Conservation (phyloP, 2,113 vertebrate genomes). For the Tachysurus vachellii region DNA sequence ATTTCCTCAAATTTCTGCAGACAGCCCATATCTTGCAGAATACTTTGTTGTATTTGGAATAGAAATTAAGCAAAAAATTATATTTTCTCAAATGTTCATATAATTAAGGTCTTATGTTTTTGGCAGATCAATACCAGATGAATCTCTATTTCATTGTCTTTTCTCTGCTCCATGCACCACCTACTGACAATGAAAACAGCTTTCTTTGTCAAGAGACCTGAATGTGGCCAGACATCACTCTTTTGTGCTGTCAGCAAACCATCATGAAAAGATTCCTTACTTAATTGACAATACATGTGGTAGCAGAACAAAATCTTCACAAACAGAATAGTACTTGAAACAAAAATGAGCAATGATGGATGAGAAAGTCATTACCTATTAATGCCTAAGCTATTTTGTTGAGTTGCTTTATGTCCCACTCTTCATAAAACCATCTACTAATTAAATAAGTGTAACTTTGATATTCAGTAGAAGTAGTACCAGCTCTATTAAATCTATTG, state of each 20-base stretch:
- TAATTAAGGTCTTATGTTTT: background rate
- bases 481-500: background rate
- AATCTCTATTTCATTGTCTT: background rate
- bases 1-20: background rate
- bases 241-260: background rate
- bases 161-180: background rate
- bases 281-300: background rate
- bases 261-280: background rate
- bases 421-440: background rate
- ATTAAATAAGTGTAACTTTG: background rate
- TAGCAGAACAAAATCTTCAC: background rate
- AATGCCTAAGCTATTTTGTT: background rate
- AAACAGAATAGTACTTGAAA: background rate
- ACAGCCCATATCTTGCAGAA: background rate
- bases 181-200: background rate
- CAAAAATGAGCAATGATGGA: background rate
- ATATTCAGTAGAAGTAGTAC: background rate
- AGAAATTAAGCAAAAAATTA: background rate
- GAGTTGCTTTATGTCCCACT: background rate
- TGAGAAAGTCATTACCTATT: background rate
- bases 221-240: background rate
- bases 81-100: background rate
- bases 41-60: background rate
- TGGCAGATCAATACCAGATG: background rate
- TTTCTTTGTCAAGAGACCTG: background rate